These are phyloP conservation scores for Campoplex nolae DNA, from an alignment of 2,888 invertebrate species.

Conservation along the genomic window DNA sequence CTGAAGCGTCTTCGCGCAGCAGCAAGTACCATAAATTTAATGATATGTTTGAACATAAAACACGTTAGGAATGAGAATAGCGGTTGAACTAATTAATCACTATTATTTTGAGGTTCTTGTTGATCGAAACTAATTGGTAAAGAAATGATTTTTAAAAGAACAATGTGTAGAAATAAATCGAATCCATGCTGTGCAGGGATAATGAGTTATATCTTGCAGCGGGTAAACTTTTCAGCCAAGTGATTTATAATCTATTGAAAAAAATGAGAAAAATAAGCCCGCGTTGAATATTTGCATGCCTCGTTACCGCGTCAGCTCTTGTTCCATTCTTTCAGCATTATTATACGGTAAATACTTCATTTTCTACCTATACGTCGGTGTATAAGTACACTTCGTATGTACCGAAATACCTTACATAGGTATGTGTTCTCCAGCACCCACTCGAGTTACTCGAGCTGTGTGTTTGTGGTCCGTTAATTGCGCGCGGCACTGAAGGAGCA, in stretches of 20 bases:
- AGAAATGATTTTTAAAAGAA: neutral
- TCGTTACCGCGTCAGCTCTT: neutral
- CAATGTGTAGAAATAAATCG: neutral
- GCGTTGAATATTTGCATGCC: constrained; percentile 11
- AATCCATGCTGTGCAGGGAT: neutral
- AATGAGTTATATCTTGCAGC: neutral
- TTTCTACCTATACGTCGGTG: constrained; percentile 1
- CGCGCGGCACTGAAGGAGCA: constrained; percentile 18
- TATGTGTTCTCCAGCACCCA: neutral
- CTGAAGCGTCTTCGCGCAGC: neutral
- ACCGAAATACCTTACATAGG: too few relatives aligned
- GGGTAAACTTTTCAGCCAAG: neutral
- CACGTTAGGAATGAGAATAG: neutral
- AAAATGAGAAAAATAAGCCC: neutral
- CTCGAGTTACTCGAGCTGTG: constrained; percentile 31
- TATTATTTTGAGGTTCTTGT: neutral
- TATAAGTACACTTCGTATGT: neutral
- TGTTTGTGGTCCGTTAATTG: constrained; percentile 37
- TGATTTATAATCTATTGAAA: neutral
- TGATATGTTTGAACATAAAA: neutral
- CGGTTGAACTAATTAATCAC: neutral
- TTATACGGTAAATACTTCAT: neutral
- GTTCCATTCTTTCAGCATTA: constrained; percentile 24
- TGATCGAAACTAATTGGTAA: neutral
- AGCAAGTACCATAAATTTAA: constrained; percentile 11